A percentile compares a stretch with the other conserved stretches of the same genome.
Evolutionary conservation across 2,888 invertebrate genomes (phyloP).

Genomic region (Ecliptopera silaceata): DNA sequence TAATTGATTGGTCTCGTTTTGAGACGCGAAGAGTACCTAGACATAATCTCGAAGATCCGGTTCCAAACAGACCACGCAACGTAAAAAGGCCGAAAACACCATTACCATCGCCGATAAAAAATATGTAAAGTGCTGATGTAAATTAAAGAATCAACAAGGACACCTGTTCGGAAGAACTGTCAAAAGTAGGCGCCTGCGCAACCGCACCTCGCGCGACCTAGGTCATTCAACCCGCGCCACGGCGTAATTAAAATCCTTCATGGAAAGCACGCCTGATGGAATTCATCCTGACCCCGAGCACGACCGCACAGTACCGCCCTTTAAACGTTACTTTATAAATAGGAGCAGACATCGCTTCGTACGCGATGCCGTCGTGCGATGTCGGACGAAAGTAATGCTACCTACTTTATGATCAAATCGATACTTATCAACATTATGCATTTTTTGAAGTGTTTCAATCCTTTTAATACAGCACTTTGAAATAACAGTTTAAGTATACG

Average conservation of each 20-base stretch:
- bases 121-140: neutral
- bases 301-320: constrained; percentile 71
- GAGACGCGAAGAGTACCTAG: no score
- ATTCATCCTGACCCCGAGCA: constrained; percentile 75
- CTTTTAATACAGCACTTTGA: no score
- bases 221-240: constrained; percentile 69
- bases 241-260: constrained; percentile 82
- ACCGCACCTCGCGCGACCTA: constrained; percentile 47
- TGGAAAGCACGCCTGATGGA: constrained; percentile 78
- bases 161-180: constrained; percentile 60
- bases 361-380: constrained; percentile 36
- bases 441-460: no score
- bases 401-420: constrained; percentile 25
- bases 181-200: constrained; percentile 60
- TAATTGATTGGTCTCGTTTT: no score
- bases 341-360: constrained; percentile 54
- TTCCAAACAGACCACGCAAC: neutral
- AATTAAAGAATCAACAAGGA: constrained; percentile 39
- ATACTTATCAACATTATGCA: constrained; percentile 6
- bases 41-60: no score
- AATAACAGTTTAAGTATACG: no score
- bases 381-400: constrained; percentile 30
- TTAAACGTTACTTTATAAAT: constrained; percentile 76
- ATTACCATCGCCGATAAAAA: neutral
- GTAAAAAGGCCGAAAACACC: neutral